Evolutionary conservation across 2,797 vertebrate species (phyloP).

Genomic region (Hydrocynus forskahlii): DNA sequence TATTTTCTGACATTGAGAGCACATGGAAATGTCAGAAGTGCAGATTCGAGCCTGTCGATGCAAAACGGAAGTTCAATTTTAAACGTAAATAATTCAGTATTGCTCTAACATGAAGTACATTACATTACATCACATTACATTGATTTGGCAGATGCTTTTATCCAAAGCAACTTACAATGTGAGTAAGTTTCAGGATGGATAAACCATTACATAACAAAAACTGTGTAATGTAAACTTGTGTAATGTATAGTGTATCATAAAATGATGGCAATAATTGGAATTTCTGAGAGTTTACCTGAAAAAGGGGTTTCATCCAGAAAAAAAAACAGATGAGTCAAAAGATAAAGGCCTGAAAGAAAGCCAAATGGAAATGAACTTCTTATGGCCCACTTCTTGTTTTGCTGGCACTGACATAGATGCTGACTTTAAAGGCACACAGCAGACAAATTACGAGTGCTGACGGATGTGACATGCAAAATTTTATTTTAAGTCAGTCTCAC

Average conservation of each 20-base stretch:
- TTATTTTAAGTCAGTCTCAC: neutral
- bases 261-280: neutral
- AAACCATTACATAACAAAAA: neutral
- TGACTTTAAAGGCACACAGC: neutral
- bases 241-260: neutral
- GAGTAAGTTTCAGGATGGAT: too few species aligned
- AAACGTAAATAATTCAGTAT: neutral
- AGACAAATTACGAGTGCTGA: constrained; percentile 7
- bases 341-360: neutral
- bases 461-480: neutral
- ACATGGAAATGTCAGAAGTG: too few species aligned
- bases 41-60: neutral
- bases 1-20: too few species aligned
- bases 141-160: too few species aligned
- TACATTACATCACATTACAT: too few species aligned
- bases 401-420: neutral
- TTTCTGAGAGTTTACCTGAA: neutral
- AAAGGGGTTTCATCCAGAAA: neutral
- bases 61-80: neutral
- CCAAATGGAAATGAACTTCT: neutral
- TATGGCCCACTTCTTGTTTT: neutral
- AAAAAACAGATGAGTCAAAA: neutral
- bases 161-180: too few species aligned
- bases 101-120: too few species aligned
- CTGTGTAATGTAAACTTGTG: neutral